phyloP scores from a whole-genome alignment of 2,888 invertebrate species.

The Toxonevra muliebris region DNA sequence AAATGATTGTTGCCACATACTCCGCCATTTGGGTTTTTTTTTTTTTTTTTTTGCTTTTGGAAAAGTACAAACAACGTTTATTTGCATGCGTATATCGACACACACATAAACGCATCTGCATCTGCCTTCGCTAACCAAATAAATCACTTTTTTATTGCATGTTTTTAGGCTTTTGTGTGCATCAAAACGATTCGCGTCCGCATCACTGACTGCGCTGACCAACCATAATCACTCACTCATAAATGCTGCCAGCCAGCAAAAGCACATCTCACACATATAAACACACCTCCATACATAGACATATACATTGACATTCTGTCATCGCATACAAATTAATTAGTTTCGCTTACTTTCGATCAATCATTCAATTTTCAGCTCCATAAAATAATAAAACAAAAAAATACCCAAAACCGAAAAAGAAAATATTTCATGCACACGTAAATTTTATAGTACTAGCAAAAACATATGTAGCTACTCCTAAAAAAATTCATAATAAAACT shows the following conservation, averaged over 20 bases:
- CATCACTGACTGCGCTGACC: background rate
- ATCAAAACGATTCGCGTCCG: background rate
- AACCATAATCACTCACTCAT: background rate
- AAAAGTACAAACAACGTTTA: background rate
- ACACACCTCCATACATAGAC: background rate
- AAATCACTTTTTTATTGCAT: background rate
- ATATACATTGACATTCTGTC: slow-evolving; percentile 6
- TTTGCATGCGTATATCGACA: background rate
- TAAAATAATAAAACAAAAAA: slow-evolving; percentile 51
- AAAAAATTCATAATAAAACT: too few species aligned
- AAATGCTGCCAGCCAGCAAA: background rate
- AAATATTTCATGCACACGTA: slow-evolving; percentile 21
- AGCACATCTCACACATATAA: too few species aligned
- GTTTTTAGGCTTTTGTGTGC: background rate
- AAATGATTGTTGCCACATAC: background rate
- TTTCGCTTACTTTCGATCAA: slow-evolving; percentile 60
- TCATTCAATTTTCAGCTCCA: slow-evolving; percentile 64
- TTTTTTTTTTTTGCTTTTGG: background rate
- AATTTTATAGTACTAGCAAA: too few species aligned
- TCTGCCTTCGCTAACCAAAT: background rate
- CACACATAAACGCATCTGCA: background rate
- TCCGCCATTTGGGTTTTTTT: too few species aligned
- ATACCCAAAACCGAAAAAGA: slow-evolving; percentile 26
- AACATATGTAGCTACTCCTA: background rate
- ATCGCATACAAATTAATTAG: slow-evolving; percentile 58